Evolutionary conservation across 2,113 vertebrate genomes (phyloP).

Genomic region (Peucedramus taeniatus): DNA sequence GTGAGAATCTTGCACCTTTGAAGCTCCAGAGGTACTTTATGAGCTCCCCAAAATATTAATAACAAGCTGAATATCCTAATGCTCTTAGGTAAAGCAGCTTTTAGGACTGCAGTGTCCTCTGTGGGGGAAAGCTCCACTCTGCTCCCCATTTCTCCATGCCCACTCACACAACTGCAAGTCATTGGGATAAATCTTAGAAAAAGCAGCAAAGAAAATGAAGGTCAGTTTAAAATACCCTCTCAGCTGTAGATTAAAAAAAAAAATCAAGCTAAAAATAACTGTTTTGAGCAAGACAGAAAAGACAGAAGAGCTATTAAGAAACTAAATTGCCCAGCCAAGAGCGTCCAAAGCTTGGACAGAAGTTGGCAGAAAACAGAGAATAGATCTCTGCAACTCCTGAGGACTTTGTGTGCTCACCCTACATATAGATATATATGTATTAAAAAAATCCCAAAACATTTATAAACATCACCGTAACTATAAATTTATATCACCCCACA

Average conservation of each 20-base stretch:
- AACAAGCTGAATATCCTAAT: background rate
- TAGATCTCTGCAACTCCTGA: background rate
- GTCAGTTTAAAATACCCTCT: background rate
- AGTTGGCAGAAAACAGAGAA: background rate
- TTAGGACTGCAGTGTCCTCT: background rate
- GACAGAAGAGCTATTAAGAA: background rate
- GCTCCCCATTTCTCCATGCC: background rate
- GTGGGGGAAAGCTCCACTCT: background rate
- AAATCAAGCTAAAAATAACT: background rate
- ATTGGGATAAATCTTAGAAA: background rate
- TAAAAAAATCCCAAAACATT: accelerated
- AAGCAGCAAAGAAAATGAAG: background rate
- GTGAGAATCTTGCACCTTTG: background rate
- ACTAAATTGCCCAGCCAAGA: background rate
- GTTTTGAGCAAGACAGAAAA: background rate
- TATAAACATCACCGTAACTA: background rate
- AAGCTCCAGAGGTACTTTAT: background rate
- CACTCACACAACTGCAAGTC: background rate
- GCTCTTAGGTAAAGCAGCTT: background rate
- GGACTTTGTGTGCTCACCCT: background rate
- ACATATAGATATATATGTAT: background rate
- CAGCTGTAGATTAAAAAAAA: background rate
- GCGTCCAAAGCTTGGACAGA: background rate
- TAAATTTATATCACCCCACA: background rate
- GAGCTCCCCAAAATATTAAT: background rate